Percentiles rank a stretch among this genome's conserved stretches.
Evolutionary conservation across 2,797 vertebrate genomes (phyloP).

Genomic region (Tokudaia muenninki): DNA sequence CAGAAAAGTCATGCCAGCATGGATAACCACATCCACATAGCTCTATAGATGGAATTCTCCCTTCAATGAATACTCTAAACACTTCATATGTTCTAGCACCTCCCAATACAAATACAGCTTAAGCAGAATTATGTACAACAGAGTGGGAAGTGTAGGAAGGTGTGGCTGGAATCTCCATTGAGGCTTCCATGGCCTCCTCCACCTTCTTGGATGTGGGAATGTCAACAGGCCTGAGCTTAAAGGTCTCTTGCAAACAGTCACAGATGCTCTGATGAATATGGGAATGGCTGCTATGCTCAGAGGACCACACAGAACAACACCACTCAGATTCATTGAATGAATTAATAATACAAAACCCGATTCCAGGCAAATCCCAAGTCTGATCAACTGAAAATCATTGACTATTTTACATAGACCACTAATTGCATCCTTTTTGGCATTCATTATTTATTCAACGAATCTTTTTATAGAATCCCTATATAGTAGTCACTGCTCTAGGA

Average conservation of each 20-base stretch:
- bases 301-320: not conserved
- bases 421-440: not conserved
- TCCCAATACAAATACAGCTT: no score
- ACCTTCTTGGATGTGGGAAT: not conserved
- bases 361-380: slow-evolving; percentile 21
- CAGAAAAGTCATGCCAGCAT: not conserved
- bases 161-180: not conserved
- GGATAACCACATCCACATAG: not conserved
- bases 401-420: not conserved
- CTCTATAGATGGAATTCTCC: not conserved
- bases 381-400: not conserved
- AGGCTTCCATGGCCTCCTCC: not conserved
- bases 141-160: not conserved
- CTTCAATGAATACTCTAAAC: not conserved
- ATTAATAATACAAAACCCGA: not conserved
- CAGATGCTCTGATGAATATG: not conserved
- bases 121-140: not conserved
- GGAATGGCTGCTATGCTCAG: not conserved
- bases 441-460: not conserved
- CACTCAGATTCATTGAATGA: not conserved
- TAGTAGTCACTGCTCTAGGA: not conserved
- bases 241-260: not conserved
- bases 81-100: not conserved
- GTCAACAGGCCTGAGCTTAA: not conserved
- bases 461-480: not conserved